These are phyloP conservation scores for Papilio demoleus DNA, from an alignment of 2,888 invertebrate species.

Conservation along the genomic window DNA sequence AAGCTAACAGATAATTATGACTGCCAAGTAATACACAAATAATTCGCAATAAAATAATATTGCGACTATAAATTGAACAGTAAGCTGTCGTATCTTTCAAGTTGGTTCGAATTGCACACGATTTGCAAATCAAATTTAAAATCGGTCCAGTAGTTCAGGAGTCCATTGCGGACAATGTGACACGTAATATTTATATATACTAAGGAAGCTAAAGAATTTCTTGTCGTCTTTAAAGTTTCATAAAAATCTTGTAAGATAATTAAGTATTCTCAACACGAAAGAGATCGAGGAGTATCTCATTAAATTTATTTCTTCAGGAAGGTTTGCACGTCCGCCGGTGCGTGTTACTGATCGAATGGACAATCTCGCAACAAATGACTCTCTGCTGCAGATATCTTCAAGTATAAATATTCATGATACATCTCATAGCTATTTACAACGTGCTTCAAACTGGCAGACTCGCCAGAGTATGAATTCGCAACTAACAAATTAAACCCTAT, in stretches of 20 bases:
- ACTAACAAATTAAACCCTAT: conserved; percentile 21
- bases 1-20: no score
- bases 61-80: no score
- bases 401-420: conserved; percentile 27
- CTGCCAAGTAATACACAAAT: no score
- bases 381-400: conserved; percentile 18
- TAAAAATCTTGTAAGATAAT: conserved; percentile 14
- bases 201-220: no score
- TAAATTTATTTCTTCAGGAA: conserved; percentile 20
- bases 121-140: no score
- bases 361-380: conserved; percentile 27
- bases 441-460: conserved; percentile 12
- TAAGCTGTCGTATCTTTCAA: no score
- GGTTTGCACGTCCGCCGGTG: not conserved
- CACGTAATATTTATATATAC: no score
- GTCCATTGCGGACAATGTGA: no score
- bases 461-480: not conserved
- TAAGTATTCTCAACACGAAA: conserved; percentile 12
- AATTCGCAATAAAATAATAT: no score
- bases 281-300: conserved; percentile 22
- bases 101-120: no score
- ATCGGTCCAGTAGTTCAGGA: no score
- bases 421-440: not conserved
- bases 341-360: conserved; percentile 7
- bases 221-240: no score